These are phyloP conservation scores for Oreochromis niloticus DNA, from an alignment of 2,113 vertebrate species.

Conservation along the genomic window DNA sequence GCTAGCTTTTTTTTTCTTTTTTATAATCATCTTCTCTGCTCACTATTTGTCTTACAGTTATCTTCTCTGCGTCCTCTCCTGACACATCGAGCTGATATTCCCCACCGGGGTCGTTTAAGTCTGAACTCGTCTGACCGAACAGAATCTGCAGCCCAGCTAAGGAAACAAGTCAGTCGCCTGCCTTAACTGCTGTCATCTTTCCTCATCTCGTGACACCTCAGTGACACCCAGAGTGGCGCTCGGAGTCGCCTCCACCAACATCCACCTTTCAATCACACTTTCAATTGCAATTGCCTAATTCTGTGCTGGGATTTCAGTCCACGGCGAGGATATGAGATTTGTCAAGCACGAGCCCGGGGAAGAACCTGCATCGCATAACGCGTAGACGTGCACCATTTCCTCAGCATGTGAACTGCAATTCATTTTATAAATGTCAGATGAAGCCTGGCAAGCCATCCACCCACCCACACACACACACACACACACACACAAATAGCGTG, in stretches of 20 bases:
- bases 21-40: not conserved
- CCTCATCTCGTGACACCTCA: constrained; percentile 6
- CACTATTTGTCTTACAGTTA: not conserved
- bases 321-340: constrained; percentile 17
- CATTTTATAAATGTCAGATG: constrained; percentile 71
- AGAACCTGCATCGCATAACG: constrained; percentile 4
- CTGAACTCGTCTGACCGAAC: not conserved
- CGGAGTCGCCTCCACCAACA: not conserved
- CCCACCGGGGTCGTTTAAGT: constrained; percentile 16
- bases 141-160: constrained; percentile 8
- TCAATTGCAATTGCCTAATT: constrained; percentile 29
- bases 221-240: constrained; percentile 8
- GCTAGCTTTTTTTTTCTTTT: not conserved
- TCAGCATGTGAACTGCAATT: constrained; percentile 28
- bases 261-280: constrained; percentile 39
- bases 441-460: constrained; percentile 25
- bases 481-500: not conserved
- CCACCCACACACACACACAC: not conserved
- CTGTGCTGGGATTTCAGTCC: not conserved
- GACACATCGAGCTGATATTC: not conserved
- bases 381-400: constrained; percentile 5
- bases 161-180: constrained; percentile 3
- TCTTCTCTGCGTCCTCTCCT: not conserved
- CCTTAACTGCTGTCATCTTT: constrained; percentile 30
- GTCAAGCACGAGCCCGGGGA: not conserved